Evolutionary conservation across 2,888 invertebrate genomes (phyloP).

Genomic region (Euclidia mi): DNA sequence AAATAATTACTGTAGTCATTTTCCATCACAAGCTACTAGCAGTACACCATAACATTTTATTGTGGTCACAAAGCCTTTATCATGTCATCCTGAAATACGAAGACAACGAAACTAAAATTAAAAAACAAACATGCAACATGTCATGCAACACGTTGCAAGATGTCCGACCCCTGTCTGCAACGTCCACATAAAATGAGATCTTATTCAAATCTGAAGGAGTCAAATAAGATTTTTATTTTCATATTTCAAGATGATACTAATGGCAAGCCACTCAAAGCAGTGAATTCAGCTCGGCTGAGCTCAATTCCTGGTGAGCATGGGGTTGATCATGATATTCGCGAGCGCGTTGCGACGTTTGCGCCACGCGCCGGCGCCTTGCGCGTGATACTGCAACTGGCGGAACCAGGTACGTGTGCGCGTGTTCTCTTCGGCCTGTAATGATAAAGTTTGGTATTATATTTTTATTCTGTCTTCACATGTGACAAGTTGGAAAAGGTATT

Average conservation of each 20-base stretch:
- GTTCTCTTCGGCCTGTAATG: conserved; percentile 96
- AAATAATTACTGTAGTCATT: conserved; percentile 1
- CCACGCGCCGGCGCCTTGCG: conserved; percentile 98
- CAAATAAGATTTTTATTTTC: too few relatives aligned
- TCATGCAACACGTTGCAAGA: too few relatives aligned
- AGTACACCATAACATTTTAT: conserved; percentile 10
- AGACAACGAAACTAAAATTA: too few relatives aligned
- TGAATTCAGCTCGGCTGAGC: not conserved
- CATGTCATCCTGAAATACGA: conserved; percentile 10
- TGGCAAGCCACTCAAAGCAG: not conserved
- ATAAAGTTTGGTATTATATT: too few relatives aligned
- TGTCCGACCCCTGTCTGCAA: too few relatives aligned
- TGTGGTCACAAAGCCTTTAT: not conserved
- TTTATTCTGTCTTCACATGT: too few relatives aligned
- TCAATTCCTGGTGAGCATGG: conserved; percentile 91
- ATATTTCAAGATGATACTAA: conserved; percentile 30
- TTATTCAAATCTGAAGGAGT: too few relatives aligned
- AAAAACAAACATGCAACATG: too few relatives aligned
- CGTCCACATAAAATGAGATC: too few relatives aligned
- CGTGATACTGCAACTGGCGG: conserved; percentile 96
- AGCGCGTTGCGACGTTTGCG: conserved; percentile 97
- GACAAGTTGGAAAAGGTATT: too few relatives aligned
- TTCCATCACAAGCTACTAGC: not conserved
- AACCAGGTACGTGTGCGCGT: conserved; percentile 97
- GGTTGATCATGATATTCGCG: conserved; percentile 99